Conservation (phyloP, 1,140 invertebrate species). For the Neodiprion pinetum region DNA sequence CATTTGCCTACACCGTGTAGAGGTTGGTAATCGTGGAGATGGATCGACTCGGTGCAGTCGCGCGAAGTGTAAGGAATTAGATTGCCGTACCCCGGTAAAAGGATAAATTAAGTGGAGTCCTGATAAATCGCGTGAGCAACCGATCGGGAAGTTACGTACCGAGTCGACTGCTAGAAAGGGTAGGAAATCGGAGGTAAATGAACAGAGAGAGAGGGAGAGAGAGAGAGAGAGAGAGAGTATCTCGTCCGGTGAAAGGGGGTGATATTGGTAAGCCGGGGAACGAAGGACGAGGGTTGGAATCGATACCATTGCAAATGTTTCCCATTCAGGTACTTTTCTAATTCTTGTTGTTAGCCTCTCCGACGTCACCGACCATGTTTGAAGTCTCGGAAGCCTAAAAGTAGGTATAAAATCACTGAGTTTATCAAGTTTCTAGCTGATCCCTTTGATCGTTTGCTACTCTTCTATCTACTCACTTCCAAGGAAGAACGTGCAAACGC, state of each 20-base stretch:
- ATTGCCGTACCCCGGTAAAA: background rate
- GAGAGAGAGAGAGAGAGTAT: background rate
- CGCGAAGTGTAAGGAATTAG: background rate
- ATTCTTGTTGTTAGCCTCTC: no score
- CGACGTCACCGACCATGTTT: no score
- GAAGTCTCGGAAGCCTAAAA: no score
- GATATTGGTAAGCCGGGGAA: background rate
- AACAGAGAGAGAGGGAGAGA: background rate
- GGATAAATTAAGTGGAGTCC: slow-evolving; percentile 7
- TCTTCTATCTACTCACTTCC: no score
- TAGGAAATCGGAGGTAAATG: background rate
- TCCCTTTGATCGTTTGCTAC: no score
- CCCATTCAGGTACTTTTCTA: no score
- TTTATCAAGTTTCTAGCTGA: no score
- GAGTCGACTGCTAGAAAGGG: background rate
- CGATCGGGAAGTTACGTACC: background rate
- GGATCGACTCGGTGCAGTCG: background rate
- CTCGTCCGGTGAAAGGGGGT: background rate
- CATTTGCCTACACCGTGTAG: no score
- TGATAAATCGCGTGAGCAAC: background rate
- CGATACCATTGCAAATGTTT: no score
- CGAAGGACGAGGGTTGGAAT: background rate
- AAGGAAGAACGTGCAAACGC: no score
- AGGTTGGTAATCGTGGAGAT: background rate
- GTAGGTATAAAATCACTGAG: no score